These are phyloP conservation scores for Hypotaenidia philippensis DNA, from an alignment of 2,797 vertebrate species.

Conservation along the genomic window DNA sequence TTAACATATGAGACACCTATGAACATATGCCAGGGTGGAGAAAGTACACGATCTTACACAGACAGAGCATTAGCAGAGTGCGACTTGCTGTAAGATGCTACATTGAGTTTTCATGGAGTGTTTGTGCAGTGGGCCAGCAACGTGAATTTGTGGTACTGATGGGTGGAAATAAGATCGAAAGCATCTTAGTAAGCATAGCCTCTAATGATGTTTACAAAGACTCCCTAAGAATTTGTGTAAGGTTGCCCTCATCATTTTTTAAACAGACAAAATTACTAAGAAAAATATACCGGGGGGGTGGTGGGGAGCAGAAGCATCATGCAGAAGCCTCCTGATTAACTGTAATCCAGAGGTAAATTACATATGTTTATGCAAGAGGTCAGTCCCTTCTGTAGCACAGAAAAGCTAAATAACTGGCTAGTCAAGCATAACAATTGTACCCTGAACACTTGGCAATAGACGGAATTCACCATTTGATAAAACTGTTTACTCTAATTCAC, in stretches of 20 bases:
- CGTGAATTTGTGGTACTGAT: neutral
- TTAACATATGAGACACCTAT: neutral
- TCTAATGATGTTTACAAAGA: neutral
- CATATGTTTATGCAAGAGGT: constrained; percentile 6
- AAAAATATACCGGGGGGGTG: neutral
- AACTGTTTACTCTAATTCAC: constrained; percentile 35
- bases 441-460: constrained; percentile 1
- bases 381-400: neutral
- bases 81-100: neutral
- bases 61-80: neutral
- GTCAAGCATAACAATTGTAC: constrained; percentile 16
- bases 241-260: neutral
- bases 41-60: neutral
- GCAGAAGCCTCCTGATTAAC: neutral
- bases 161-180: neutral
- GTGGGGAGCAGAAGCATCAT: neutral
- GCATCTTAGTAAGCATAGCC: neutral
- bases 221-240: neutral
- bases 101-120: neutral
- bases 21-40: neutral
- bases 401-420: constrained; percentile 9
- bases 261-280: neutral
- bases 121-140: neutral
- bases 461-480: constrained; percentile 20
- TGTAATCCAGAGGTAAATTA: constrained; percentile 20